Evolutionary conservation across 2,113 vertebrate genomes (phyloP).

Genomic region (Pedetes capensis): DNA sequence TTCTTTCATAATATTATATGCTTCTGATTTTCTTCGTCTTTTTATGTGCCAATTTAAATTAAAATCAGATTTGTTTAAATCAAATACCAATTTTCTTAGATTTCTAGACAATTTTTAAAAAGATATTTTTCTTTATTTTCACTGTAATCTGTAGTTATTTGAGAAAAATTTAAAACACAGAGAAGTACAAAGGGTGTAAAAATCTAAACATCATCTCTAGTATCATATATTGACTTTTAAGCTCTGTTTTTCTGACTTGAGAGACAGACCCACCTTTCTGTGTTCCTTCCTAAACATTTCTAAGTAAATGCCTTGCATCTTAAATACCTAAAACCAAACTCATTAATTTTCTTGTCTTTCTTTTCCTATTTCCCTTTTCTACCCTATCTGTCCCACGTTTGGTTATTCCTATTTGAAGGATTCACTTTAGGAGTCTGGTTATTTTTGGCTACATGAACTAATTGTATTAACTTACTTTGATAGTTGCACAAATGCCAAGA

Average conservation of each 20-base stretch:
- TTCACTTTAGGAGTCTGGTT: not conserved
- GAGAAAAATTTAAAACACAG: not conserved
- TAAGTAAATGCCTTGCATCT: not conserved
- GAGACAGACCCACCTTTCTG: not conserved
- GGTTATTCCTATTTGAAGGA: not conserved
- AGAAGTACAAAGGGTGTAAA: constrained; percentile 28
- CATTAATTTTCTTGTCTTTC: not conserved
- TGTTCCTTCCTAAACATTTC: not conserved
- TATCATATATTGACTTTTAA: not conserved
- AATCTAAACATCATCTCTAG: not conserved
- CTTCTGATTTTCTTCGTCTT: not conserved
- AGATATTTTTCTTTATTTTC: not conserved
- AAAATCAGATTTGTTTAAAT: not conserved
- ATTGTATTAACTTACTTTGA: not conserved
- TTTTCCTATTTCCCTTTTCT: not conserved
- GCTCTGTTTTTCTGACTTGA: constrained; percentile 14
- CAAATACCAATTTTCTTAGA: not conserved
- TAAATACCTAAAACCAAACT: constrained; percentile 2
- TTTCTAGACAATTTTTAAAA: constrained; percentile 23
- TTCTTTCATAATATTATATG: not conserved
- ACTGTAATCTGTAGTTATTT: not conserved
- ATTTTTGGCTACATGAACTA: not conserved
- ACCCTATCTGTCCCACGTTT: not conserved
- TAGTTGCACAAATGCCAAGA: not conserved
- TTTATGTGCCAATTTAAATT: not conserved